Evolutionary conservation across 2,888 invertebrate genomes (phyloP).

Genomic region (Macaria liturata): DNA sequence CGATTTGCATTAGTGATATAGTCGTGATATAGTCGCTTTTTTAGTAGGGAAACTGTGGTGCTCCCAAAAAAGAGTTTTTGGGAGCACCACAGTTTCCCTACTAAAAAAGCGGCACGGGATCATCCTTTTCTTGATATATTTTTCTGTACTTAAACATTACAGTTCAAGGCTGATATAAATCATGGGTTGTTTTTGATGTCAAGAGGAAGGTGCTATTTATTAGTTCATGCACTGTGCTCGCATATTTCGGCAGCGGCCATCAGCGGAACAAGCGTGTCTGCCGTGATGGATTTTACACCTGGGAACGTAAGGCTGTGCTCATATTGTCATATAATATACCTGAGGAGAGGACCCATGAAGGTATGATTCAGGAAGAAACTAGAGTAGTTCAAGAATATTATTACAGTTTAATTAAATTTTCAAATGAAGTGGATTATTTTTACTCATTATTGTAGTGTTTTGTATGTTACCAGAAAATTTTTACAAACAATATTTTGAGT

Average conservation of each 20-base stretch:
- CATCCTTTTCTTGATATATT: too few relatives aligned
- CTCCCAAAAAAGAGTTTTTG: too few relatives aligned
- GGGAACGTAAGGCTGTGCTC: slow-evolving; percentile 38
- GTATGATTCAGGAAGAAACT: not conserved
- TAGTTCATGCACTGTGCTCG: too few relatives aligned
- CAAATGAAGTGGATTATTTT: not conserved
- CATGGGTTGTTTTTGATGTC: too few relatives aligned
- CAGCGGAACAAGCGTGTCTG: slow-evolving; percentile 4
- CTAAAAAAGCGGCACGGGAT: too few relatives aligned
- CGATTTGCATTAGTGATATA: too few relatives aligned
- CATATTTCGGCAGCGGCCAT: slow-evolving; percentile 9
- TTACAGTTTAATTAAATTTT: not conserved
- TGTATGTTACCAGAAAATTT: not conserved
- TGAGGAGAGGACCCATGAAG: not conserved
- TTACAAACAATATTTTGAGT: not conserved
- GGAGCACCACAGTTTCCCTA: too few relatives aligned
- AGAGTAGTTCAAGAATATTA: not conserved
- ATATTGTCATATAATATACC: slow-evolving; percentile 3
- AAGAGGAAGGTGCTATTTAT: too few relatives aligned
- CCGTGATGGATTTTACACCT: slow-evolving; percentile 61
- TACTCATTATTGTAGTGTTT: not conserved
- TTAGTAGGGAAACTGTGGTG: too few relatives aligned
- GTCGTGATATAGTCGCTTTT: too few relatives aligned
- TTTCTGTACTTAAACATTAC: too few relatives aligned
- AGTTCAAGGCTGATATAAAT: too few relatives aligned